Evolutionary conservation across 2,113 vertebrate species (phyloP).

Genomic region (Gambusia holbrooki): DNA sequence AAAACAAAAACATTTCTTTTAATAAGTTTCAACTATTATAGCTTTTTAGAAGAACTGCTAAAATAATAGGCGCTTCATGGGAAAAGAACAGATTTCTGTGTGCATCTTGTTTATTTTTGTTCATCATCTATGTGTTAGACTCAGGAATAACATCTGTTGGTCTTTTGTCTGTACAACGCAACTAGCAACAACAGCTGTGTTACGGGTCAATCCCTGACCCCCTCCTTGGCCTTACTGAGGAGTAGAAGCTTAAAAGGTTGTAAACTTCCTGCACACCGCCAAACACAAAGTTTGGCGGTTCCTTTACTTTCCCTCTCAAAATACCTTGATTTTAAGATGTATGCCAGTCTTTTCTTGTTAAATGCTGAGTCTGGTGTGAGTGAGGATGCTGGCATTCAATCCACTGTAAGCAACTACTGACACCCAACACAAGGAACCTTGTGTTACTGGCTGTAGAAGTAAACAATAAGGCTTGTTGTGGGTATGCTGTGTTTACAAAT

Average conservation of each 20-base stretch:
- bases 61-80: slow-evolving; percentile 6
- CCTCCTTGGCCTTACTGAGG: slow-evolving; percentile 56
- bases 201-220: slow-evolving; percentile 70
- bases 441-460: slow-evolving; percentile 37
- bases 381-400: slow-evolving; percentile 35
- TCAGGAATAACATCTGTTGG: slow-evolving; percentile 48
- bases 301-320: slow-evolving; percentile 35
- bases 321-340: slow-evolving; percentile 16
- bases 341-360: slow-evolving; percentile 39
- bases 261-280: slow-evolving; percentile 76
- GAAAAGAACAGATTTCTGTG: slow-evolving; percentile 34
- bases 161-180: slow-evolving; percentile 53
- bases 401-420: slow-evolving; percentile 39
- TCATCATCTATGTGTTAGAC: slow-evolving; percentile 41
- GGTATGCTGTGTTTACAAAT: slow-evolving; percentile 25
- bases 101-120: slow-evolving; percentile 11
- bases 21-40: slow-evolving; percentile 28
- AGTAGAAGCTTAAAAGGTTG: slow-evolving; percentile 71
- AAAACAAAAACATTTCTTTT: slow-evolving; percentile 25
- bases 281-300: slow-evolving; percentile 51
- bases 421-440: slow-evolving; percentile 22
- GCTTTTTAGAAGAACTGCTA: slow-evolving; percentile 26
- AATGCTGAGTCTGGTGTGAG: slow-evolving; percentile 43
- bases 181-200: slow-evolving; percentile 68
- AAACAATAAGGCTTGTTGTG: slow-evolving; percentile 36